A percentile compares a stretch with the other conserved stretches of the same genome.
phyloP scores from a whole-genome alignment of 2,888 invertebrate genomes.

The Balanococcus diminutus region DNA sequence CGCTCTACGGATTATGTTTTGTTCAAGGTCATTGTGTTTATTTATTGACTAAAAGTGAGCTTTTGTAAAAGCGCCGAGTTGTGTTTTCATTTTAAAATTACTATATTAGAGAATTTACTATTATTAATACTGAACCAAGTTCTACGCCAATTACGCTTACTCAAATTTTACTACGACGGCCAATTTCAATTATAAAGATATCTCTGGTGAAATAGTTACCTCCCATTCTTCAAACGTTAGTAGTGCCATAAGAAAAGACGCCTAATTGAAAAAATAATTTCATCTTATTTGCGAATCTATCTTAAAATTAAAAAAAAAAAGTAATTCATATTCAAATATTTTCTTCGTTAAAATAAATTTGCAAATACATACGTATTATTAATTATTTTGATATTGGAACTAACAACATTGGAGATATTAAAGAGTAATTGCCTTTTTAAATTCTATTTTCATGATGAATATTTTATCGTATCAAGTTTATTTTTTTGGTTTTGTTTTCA shows the following conservation, averaged over 20 bases:
- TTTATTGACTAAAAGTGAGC: slow-evolving; percentile 35
- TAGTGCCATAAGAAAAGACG: neutral
- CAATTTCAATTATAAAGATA: slow-evolving; percentile 1
- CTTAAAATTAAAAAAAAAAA: neutral
- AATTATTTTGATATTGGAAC: neutral
- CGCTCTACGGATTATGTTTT: slow-evolving; percentile 3
- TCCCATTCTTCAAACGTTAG: neutral
- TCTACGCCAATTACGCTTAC: slow-evolving; percentile 20
- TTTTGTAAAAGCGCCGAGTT: slow-evolving; percentile 42
- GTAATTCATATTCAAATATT: neutral
- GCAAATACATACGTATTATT: neutral
- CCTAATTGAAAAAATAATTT: neutral
- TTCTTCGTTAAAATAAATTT: neutral
- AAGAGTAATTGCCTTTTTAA: neutral
- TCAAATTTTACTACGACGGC: neutral
- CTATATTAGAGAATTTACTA: neutral
- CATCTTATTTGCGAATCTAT: neutral
- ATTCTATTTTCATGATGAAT: neutral
- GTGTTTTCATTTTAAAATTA: neutral
- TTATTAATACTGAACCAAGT: slow-evolving; percentile 25
- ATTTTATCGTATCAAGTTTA: neutral
- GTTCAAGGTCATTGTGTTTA: slow-evolving; percentile 21
- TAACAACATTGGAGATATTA: slow-evolving; percentile 1
- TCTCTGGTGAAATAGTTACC: slow-evolving; percentile 23
- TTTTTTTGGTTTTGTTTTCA: slow-evolving; percentile 26